Evolutionary conservation across 2,888 invertebrate species (phyloP).

Genomic region (Cryptophagus acutangulus): DNA sequence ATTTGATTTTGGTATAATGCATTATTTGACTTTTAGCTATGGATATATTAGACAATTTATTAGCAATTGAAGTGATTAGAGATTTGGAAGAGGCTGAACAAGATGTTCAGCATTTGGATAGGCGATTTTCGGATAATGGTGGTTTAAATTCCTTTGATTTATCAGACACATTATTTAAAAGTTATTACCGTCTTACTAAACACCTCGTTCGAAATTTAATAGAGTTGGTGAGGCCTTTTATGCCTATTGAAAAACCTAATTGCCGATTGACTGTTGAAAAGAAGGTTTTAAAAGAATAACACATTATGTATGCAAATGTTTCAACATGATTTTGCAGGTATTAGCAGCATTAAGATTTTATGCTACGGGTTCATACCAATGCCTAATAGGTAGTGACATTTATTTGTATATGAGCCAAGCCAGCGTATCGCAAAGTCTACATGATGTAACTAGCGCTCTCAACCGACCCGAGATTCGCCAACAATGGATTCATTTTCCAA

Average conservation of each 20-base stretch:
- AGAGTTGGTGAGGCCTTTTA: background rate
- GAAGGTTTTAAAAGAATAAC: background rate
- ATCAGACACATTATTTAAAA: background rate
- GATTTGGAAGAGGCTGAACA: too few species aligned
- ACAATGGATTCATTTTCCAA: background rate
- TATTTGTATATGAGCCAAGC: conserved; percentile 1
- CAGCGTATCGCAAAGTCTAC: background rate
- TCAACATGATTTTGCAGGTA: background rate
- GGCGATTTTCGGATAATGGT: too few species aligned
- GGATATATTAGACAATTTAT: too few species aligned
- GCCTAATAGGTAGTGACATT: background rate
- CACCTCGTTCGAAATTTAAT: background rate
- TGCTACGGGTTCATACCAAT: background rate
- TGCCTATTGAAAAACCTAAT: background rate
- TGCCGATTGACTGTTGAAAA: background rate
- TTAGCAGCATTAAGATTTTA: background rate
- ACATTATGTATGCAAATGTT: background rate
- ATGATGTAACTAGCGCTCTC: background rate
- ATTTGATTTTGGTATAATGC: too few species aligned
- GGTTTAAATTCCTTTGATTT: background rate
- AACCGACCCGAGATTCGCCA: background rate
- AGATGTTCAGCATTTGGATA: too few species aligned
- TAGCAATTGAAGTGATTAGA: too few species aligned
- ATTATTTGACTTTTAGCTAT: too few species aligned
- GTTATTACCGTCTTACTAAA: background rate